Base-by-base conservation (phyloP, 2,888 invertebrate species). In the Melangyna quadrimaculata region DNA sequence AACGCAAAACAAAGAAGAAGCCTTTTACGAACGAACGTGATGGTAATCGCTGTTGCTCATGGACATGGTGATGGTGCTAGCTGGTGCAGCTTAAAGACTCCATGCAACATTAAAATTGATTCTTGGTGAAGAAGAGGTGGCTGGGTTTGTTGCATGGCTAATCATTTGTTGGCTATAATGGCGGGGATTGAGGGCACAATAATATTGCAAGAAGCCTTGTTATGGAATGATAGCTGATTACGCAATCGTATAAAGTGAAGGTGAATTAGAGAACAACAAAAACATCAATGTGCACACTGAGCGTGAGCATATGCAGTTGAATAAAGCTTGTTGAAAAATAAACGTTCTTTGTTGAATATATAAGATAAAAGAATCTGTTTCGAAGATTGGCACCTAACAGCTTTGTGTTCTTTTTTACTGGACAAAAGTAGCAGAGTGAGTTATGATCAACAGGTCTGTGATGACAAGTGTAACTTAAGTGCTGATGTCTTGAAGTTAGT, bases 161-260 rank as follows among this genome's bases (percentile, higher is more conserved):
- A 78, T 69, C 53, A 74, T 61, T 74, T 80, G 74, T 61, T 70
- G 35, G 40, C 67, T 69, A 53, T 61, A 74, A 70, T 69, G 48
- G 65, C 32, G 70, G 57, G 70, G 70, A 70, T 75, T 71, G 80
- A 71, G 75, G 77, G 80, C 71, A n/a, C n/a, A 65, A 27, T 37
- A 45, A 8, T 24, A 70, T 71, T 80, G 80, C 55, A 63, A 45
- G 70, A 70, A 75, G 55, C 63, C 79, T 74, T 65, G 83, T 72
- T 77, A 37, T 57, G 74, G 74, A 59, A 22, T 27, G 27, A 69
- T 57, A 48, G 57, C 57, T 67, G 57, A 57, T 83, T 83, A 51
- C 29, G 74, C 78, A 83, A 83, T 59, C 55, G 40, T 14, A n/a
- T n/a, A 24, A 45, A 78, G 67, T 82, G 78, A 82, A 82, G 82